Evolutionary conservation across 2,113 vertebrate genomes (phyloP).

Genomic region (Orthonyx spaldingii): DNA sequence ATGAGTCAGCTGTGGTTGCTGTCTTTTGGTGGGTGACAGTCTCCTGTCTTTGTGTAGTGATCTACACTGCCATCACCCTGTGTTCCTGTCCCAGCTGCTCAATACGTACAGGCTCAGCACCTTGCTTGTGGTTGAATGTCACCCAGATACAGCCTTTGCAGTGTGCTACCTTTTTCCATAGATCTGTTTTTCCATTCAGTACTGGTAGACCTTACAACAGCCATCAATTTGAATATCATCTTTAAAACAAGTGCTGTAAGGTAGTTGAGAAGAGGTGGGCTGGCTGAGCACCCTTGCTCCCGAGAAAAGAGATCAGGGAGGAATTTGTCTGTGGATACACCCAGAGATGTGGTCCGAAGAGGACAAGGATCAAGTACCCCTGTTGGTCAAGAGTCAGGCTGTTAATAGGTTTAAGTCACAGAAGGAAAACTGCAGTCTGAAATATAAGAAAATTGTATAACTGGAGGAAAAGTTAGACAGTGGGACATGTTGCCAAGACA

Average conservation of each 20-base stretch:
- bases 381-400: conserved; percentile 60
- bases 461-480: conserved; percentile 65
- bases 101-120: neutral
- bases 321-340: neutral
- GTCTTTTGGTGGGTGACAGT: neutral
- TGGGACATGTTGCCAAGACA: conserved; percentile 49
- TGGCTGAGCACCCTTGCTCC: neutral
- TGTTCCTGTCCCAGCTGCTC: neutral
- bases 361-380: conserved; percentile 25
- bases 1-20: neutral
- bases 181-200: neutral
- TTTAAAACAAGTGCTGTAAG: neutral
- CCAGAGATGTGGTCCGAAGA: neutral
- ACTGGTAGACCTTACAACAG: neutral
- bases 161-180: neutral
- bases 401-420: conserved; percentile 26
- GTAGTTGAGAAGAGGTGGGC: neutral
- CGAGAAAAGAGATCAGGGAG: neutral
- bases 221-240: neutral
- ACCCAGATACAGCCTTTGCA: neutral
- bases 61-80: neutral
- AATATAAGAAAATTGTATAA: conserved; percentile 51
- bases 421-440: conserved; percentile 9
- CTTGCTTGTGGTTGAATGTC: neutral
- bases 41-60: neutral